A percentile compares a stretch with the other conserved stretches of the same genome.
phyloP scores from a whole-genome alignment of 2,888 invertebrate genomes.

The Quadroppia sp. region DNA sequence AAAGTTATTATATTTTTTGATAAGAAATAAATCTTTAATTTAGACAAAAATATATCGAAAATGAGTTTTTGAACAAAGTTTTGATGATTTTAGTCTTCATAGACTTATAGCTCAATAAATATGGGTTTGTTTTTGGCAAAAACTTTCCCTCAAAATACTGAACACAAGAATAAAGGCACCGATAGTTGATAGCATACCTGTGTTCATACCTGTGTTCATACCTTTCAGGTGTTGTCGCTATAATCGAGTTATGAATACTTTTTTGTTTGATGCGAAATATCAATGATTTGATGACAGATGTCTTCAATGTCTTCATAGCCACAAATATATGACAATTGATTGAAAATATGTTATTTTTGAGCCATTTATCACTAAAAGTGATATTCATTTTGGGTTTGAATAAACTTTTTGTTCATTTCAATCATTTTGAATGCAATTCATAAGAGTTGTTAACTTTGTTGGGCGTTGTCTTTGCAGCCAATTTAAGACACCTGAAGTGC shows the following conservation, averaged over 20 bases:
- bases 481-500: not conserved
- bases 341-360: not conserved
- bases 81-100: no score
- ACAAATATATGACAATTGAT: not conserved
- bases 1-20: no score
- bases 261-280: not conserved
- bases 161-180: no score
- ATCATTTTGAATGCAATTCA: not conserved
- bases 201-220: not conserved
- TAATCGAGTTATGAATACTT: not conserved
- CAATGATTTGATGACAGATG: not conserved
- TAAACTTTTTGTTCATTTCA: not conserved
- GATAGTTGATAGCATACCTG: not conserved
- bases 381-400: not conserved
- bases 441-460: not conserved
- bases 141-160: no score
- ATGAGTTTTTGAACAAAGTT: no score
- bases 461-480: conserved; percentile 36
- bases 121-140: no score
- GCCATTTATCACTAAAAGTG: not conserved
- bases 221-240: not conserved
- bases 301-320: not conserved
- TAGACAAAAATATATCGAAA: no score
- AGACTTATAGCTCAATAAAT: no score
- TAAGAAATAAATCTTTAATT: no score